phyloP scores from a whole-genome alignment of 1,140 invertebrate genomes.

The Liolophura sinensis region DNA sequence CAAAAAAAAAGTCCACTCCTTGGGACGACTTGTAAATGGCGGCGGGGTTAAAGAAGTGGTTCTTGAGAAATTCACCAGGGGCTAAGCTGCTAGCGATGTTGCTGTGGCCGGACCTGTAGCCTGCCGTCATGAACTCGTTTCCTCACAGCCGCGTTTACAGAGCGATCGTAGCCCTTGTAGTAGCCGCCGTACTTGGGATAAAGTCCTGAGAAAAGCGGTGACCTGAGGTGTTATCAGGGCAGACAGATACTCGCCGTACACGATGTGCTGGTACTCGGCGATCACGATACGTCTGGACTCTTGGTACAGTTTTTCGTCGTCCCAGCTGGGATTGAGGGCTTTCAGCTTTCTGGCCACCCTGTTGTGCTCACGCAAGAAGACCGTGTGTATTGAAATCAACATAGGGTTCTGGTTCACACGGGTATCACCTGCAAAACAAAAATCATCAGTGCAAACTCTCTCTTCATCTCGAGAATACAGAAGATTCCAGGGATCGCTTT shows the following conservation, averaged over 20 bases:
- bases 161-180: conserved; percentile 68
- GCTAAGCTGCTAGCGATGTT: no score
- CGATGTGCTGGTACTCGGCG: conserved; percentile 78
- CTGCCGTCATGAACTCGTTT: conserved; percentile 70
- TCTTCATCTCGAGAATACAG: no score
- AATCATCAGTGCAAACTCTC: no score
- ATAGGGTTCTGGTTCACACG: conserved; percentile 68
- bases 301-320: conserved; percentile 91
- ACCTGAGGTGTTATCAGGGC: conserved; percentile 69
- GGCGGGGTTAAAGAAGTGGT: no score
- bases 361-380: conserved; percentile 96
- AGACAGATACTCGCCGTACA: conserved; percentile 84
- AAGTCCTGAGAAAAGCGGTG: neutral
- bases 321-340: conserved; percentile 81
- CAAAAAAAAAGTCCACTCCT: no score
- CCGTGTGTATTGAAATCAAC: conserved; percentile 86
- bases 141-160: conserved; percentile 75
- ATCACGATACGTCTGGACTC: conserved; percentile 79
- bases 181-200: neutral
- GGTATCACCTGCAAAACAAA: conserved; percentile 67
- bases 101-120: conserved; percentile 63
- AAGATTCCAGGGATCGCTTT: no score
- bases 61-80: no score
- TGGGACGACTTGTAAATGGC: no score
- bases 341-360: conserved; percentile 77